Evolutionary conservation across 2,888 invertebrate genomes (phyloP), one percentile per base, ranked within the genome.

Genomic region (Noctua fimbriata): DNA sequence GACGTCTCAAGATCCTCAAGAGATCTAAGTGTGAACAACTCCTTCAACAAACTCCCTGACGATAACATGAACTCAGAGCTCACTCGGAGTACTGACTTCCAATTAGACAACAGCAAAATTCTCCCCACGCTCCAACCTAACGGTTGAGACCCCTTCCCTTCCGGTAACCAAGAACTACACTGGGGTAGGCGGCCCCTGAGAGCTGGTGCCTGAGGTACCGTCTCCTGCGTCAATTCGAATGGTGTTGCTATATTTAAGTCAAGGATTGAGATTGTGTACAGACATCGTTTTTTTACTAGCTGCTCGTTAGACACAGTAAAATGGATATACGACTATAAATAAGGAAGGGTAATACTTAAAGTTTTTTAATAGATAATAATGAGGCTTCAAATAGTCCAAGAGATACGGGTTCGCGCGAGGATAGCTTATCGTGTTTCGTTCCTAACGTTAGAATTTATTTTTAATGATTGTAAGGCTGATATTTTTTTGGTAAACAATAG

Each of bases 11-110:
- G 90, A 73, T 87, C 91, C 58, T 88, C 89, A 10, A 78, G 81
- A 24, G 85, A 88, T 79, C 81, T 89, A 52, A 82, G 89, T 69
- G 77, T 91, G 10, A 90, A 93, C 88, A 88, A 92, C 81, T 93
- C 95, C 28, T 94, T 92, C 90, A 90, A 88, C 84, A 96, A 96
- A 85, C 93, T 96, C 9, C 96, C 96, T 1, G 96, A 97, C 89
- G 96, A 96, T 84, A 97, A 97, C 89, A 97, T 97, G 96, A 97
- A 97, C 92, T 95, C 94, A 0, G 95, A 96, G 76, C 87, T 95
- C n/a, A 94, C 93, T 4, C 89, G 94, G 74, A 92, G 93, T 79
- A 87, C 91, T 47, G 92, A 90, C 58, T 92, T 94, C 85, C 89
- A 91, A 80, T 84, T 93, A 79, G 95, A 95, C 92, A 93, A 94